Evolutionary conservation across 2,797 vertebrate genomes (phyloP).

Genomic region (Acipenser transmontanus): DNA sequence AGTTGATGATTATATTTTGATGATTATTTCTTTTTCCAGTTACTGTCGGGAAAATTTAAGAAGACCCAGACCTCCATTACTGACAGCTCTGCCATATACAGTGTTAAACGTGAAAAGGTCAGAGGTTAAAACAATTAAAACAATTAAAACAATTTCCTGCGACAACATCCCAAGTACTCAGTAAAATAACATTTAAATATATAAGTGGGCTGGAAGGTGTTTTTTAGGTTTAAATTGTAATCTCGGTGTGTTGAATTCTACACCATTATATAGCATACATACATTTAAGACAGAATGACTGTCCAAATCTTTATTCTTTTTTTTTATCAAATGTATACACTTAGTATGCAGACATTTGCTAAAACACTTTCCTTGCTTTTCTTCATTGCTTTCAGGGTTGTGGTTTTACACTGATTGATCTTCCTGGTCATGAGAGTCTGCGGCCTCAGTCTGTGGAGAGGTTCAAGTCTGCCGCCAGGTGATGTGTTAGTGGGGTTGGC

Average conservation of each 20-base stretch:
- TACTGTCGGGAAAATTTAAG: constrained; percentile 78
- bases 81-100: constrained; percentile 76
- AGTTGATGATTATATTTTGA: background rate
- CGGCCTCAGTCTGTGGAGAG: constrained; percentile 87
- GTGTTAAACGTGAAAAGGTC: constrained; percentile 71
- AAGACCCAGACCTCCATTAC: constrained; percentile 89
- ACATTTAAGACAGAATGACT: background rate
- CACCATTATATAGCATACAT: background rate
- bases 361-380: background rate
- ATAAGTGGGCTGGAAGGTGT: no score
- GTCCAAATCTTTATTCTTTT: background rate
- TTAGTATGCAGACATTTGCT: background rate
- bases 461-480: constrained; percentile 89
- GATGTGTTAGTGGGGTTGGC: background rate
- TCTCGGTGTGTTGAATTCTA: background rate
- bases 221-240: no score
- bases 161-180: no score
- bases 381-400: constrained; percentile 50
- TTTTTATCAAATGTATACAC: background rate
- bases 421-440: constrained; percentile 90
- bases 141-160: no score
- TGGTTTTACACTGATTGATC: constrained; percentile 82
- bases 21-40: constrained; percentile 47
- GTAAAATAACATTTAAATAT: no score
- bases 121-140: no score